Percentiles rank a stretch among this genome's conserved stretches.
phyloP scores from a whole-genome alignment of 1,140 invertebrate species.

The Anadara kagoshimensis region DNA sequence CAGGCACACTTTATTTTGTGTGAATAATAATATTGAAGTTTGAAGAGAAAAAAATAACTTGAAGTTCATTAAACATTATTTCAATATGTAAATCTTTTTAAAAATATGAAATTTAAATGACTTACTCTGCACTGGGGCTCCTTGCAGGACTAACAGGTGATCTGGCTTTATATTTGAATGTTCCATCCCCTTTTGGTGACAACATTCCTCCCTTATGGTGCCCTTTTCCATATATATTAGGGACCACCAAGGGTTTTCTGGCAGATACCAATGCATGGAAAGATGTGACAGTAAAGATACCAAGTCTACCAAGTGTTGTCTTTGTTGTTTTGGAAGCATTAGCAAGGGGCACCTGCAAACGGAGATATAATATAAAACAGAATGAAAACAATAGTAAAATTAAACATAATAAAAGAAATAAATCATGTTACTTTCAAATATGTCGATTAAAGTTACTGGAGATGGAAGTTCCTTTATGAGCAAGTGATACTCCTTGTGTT shows the following conservation, averaged over 20 bases:
- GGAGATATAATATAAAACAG: conserved; percentile 11
- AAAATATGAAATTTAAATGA: not conserved
- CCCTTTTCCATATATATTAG: conserved; percentile 61
- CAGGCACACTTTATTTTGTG: too few relatives aligned
- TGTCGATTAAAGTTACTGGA: too few relatives aligned
- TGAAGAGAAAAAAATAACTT: too few relatives aligned
- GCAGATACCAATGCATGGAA: conserved; percentile 98
- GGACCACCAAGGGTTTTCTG: conserved; percentile 74
- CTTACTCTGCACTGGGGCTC: conserved; percentile 48
- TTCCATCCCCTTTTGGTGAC: conserved; percentile 62
- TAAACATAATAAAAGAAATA: too few relatives aligned
- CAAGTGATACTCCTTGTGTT: too few relatives aligned
- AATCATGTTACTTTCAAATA: too few relatives aligned
- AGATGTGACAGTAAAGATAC: conserved; percentile 97
- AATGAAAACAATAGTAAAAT: not conserved
- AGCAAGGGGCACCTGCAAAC: conserved; percentile 89
- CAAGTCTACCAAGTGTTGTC: conserved; percentile 93
- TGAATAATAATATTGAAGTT: too few relatives aligned
- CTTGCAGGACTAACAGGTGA: conserved; percentile 18
- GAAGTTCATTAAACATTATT: too few relatives aligned
- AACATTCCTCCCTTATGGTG: conserved; percentile 63
- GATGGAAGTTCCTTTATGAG: too few relatives aligned
- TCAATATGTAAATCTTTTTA: too few relatives aligned
- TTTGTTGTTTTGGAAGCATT: conserved; percentile 97
- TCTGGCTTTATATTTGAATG: conserved; percentile 46